Base-by-base conservation (phyloP, 2,888 invertebrate species). In the Athripsodes cinereus region DNA sequence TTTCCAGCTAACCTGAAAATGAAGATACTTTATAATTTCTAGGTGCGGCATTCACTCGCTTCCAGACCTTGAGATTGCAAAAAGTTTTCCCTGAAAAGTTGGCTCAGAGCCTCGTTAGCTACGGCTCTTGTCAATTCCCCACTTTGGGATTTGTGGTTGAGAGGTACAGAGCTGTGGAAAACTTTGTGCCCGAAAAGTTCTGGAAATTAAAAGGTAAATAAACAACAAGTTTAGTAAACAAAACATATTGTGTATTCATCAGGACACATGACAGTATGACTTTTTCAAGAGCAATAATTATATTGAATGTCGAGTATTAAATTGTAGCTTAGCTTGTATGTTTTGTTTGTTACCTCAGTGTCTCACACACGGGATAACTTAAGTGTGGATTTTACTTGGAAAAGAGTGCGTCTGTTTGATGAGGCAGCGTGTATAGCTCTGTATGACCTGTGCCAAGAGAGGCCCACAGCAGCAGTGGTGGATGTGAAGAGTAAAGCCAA, bases 71-170 rank as follows among this genome's bases (percentile, higher is more conserved):
- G 61, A 82, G 96, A 11, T 75, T 98, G 5, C 88, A 90, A 69
- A 85, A 85, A 67, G 83, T 88, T 10, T 93, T 93, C 69, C 92
- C 92, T 0, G 75, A 75, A 35, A 83, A 82, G 65, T 77, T 92
- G 53, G 81, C 85, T 0, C 83, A 91, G 56, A 87, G 88, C 70
- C 71, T 97, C 1, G 89, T 99, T 50, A 98, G 97, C 72, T 99
- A 99, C 72, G 99, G 99, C 1, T 96, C 95, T 59, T 99, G 99
- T 70, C 99, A 99, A 74, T 98, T 99, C 72, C 99, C 99, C 3
- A 99, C 99, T 0, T 78, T 99, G n/a, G 99, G 99, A 1, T 99
- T 99, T 81, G 97, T 99, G n/a, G 98, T 96, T 0, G 96, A 99
- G 72, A 82, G 99, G 53, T 98, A 91, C 71, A 87, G 94, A 69